A percentile compares a stretch with the other conserved stretches of the same genome.
Evolutionary conservation across 2,888 invertebrate species (phyloP).

Genomic region (Graphium colonna): DNA sequence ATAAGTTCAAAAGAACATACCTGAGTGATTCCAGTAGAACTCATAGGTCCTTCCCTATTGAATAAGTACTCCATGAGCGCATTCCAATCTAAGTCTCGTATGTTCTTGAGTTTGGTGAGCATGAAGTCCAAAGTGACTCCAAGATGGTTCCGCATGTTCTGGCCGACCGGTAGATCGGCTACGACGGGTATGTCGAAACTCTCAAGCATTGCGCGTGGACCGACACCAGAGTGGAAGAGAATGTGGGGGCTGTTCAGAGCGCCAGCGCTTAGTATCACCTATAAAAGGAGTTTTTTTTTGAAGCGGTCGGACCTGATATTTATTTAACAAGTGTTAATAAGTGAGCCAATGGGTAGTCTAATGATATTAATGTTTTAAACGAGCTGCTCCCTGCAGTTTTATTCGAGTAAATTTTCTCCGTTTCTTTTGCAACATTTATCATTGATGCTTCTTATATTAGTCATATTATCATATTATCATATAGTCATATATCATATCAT

Average conservation of each 20-base stretch:
- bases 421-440: too few relatives aligned
- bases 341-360: too few relatives aligned
- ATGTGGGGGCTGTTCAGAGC: slow-evolving; percentile 83
- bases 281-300: too few relatives aligned
- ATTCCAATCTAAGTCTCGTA: slow-evolving; percentile 78
- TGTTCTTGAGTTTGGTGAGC: slow-evolving; percentile 63
- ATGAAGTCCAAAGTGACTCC: slow-evolving; percentile 77
- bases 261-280: slow-evolving; percentile 81
- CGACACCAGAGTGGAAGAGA: slow-evolving; percentile 82
- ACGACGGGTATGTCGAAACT: slow-evolving; percentile 72
- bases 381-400: too few relatives aligned
- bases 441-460: too few relatives aligned
- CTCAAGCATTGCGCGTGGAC: slow-evolving; percentile 75
- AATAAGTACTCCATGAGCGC: slow-evolving; percentile 77
- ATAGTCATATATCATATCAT: too few relatives aligned
- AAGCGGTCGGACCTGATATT: too few relatives aligned
- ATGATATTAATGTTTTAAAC: too few relatives aligned
- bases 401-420: too few relatives aligned
- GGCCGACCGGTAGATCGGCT: slow-evolving; percentile 82
- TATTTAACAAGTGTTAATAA: too few relatives aligned
- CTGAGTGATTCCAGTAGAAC: slow-evolving; percentile 82
- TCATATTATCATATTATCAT: too few relatives aligned
- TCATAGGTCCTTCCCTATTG: slow-evolving; percentile 78
- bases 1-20: slow-evolving; percentile 43
- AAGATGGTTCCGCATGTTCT: slow-evolving; percentile 82